These are phyloP conservation scores for Gallirallus australis DNA, from an alignment of 2,797 vertebrate species.

Conservation along the genomic window DNA sequence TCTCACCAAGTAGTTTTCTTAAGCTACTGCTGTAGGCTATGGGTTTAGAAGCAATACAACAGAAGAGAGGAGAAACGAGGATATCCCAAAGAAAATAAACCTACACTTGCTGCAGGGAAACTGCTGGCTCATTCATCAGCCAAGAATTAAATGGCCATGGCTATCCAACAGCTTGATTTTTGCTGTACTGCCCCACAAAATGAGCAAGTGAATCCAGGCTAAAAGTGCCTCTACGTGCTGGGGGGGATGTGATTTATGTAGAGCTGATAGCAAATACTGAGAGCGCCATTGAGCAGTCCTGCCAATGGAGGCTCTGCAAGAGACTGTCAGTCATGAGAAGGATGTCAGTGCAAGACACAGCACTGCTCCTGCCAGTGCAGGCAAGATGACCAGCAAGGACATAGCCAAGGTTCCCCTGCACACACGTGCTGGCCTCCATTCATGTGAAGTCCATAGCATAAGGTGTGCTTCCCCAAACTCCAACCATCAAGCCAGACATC, in stretches of 20 bases:
- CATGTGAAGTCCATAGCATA: not conserved
- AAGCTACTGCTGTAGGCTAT: not conserved
- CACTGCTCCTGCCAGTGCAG: no score
- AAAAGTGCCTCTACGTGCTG: not conserved
- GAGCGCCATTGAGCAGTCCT: not conserved
- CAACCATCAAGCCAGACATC: not conserved
- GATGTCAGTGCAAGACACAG: not conserved
- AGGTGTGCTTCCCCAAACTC: no score
- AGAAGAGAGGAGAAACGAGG: not conserved
- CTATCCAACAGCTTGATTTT: not conserved
- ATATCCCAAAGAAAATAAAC: not conserved
- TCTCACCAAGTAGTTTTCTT: not conserved
- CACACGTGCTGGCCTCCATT: rapidly evolving
- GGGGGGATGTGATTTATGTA: not conserved
- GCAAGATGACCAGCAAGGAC: not conserved
- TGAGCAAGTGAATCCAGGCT: no score
- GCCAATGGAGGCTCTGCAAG: not conserved
- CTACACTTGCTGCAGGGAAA: not conserved
- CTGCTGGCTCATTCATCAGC: not conserved
- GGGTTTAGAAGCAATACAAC: not conserved
- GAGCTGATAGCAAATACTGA: not conserved
- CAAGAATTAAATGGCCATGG: not conserved
- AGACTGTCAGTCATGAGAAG: not conserved
- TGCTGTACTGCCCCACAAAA: not conserved
- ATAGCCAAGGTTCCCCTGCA: not conserved